Evolutionary conservation across 2,113 vertebrate genomes (phyloP).

Genomic region (Bos javanicus): DNA sequence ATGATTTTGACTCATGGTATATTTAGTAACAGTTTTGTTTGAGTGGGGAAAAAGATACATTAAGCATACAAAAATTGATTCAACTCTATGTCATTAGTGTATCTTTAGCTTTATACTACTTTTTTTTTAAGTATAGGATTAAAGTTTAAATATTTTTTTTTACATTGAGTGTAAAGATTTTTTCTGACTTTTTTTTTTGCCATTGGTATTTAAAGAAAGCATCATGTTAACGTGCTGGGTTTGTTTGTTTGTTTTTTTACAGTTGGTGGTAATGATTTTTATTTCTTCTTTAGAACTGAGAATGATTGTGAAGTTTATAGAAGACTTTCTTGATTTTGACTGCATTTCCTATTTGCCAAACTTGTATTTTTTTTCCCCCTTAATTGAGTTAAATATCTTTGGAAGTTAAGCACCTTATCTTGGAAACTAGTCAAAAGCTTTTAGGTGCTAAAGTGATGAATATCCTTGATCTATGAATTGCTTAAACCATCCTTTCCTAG

Average conservation of each 20-base stretch:
- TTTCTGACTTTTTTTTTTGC: slow-evolving; percentile 14
- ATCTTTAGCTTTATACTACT: neutral
- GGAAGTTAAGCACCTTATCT: neutral
- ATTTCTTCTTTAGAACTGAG: slow-evolving; percentile 25
- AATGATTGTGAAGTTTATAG: neutral
- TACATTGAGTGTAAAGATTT: neutral
- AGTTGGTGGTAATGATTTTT: neutral
- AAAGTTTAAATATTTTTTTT: neutral
- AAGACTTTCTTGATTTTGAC: slow-evolving; percentile 35
- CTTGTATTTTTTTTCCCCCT: neutral
- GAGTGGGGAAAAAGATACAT: neutral
- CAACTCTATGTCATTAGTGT: neutral
- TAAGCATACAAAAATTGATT: neutral
- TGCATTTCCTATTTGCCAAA: neutral
- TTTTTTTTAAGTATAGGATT: neutral
- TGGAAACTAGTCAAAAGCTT: neutral
- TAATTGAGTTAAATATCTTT: slow-evolving; percentile 16
- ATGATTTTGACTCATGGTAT: neutral
- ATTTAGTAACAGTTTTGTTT: neutral
- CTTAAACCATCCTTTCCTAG: slow-evolving; percentile 1
- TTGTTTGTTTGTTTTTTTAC: neutral
- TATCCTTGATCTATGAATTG: neutral
- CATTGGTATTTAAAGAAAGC: neutral
- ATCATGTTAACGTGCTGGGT: neutral
- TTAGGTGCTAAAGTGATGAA: neutral